Conservation (phyloP, 2,888 invertebrate species). For the Cremastinae sp. region DNA sequence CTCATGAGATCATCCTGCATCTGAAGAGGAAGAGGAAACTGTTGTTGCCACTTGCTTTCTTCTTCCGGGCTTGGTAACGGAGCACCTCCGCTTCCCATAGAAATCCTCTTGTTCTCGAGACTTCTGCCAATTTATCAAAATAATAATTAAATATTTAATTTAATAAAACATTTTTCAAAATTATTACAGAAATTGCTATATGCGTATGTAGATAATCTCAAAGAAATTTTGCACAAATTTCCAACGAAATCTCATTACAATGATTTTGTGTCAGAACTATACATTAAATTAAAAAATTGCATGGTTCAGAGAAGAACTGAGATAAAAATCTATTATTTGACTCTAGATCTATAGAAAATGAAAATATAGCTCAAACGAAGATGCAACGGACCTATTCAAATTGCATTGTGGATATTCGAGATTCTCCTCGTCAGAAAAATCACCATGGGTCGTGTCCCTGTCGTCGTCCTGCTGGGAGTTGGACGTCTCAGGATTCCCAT, state of each 20-base stretch:
- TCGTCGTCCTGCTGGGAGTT: conserved; percentile 70
- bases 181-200: too few relatives aligned
- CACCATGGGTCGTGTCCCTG: conserved; percentile 70
- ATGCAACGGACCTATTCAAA: conserved; percentile 45
- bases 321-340: too few relatives aligned
- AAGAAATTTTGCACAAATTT: too few relatives aligned
- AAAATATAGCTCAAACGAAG: too few relatives aligned
- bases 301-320: too few relatives aligned
- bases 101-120: conserved; percentile 50
- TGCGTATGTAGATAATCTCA: too few relatives aligned
- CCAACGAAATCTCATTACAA: too few relatives aligned
- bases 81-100: conserved; percentile 69
- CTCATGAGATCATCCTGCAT: conserved; percentile 78
- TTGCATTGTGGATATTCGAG: conserved; percentile 65
- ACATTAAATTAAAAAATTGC: too few relatives aligned
- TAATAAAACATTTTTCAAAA: too few relatives aligned
- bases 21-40: conserved; percentile 73
- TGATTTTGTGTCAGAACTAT: too few relatives aligned
- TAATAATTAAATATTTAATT: neutral
- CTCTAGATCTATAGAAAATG: too few relatives aligned
- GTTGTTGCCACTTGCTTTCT: conserved; percentile 75
- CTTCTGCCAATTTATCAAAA: conserved; percentile 15
- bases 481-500: conserved; percentile 55
- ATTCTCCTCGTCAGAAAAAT: conserved; percentile 73
- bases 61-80: conserved; percentile 79